These are phyloP conservation scores for Metalampra italica DNA, from an alignment of 2,888 invertebrate genomes.

Conservation along the genomic window DNA sequence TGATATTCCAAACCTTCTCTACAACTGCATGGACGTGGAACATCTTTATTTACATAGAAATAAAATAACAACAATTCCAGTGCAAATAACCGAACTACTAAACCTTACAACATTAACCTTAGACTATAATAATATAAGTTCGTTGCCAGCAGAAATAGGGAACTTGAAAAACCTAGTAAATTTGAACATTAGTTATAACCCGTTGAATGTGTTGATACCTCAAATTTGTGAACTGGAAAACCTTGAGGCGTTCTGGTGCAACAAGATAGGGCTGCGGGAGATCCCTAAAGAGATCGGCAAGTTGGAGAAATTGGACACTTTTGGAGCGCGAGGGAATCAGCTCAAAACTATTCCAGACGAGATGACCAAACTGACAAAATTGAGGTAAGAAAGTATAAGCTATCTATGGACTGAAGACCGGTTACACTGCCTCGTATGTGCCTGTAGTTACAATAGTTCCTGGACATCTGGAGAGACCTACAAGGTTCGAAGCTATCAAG, in stretches of 20 bases:
- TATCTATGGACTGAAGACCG: too few relatives aligned
- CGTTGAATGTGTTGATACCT: constrained; percentile 75
- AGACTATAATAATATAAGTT: constrained; percentile 81
- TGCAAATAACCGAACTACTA: constrained; percentile 69
- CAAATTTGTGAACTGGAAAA: constrained; percentile 79
- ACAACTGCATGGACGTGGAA: constrained; percentile 76
- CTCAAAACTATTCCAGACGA: constrained; percentile 76
- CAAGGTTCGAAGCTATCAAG: too few relatives aligned
- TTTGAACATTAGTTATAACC: constrained; percentile 83
- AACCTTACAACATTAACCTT: constrained; percentile 80
- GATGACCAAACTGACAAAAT: constrained; percentile 73
- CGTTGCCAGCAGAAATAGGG: constrained; percentile 80
- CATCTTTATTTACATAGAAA: constrained; percentile 82
- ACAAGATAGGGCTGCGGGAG: constrained; percentile 73
- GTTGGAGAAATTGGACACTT: constrained; percentile 79
- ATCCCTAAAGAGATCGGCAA: constrained; percentile 81
- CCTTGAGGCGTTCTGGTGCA: constrained; percentile 84
- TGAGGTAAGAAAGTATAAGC: constrained; percentile 62
- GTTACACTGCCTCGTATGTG: not conserved
- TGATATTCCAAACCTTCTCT: constrained; percentile 77
- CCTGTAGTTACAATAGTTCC: too few relatives aligned
- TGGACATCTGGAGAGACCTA: too few relatives aligned
- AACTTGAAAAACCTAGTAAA: constrained; percentile 78
- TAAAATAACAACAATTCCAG: constrained; percentile 71
- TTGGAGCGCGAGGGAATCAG: constrained; percentile 82